These are phyloP conservation scores for Irena cyanogastra DNA, from an alignment of 2,113 vertebrate genomes.

Conservation along the genomic window DNA sequence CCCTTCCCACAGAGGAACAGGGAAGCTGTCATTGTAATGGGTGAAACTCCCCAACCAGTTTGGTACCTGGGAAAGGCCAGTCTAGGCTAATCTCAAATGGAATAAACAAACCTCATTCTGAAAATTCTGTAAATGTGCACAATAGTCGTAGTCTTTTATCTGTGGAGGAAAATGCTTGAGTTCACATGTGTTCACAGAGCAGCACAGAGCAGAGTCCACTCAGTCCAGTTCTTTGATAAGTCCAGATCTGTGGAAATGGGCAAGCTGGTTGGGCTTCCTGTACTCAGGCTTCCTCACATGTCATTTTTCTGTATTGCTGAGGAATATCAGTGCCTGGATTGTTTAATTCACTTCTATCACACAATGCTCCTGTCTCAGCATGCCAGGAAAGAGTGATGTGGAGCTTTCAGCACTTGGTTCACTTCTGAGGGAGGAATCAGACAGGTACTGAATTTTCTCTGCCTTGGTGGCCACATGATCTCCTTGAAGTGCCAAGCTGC, in stretches of 20 bases:
- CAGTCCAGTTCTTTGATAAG: not conserved
- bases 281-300: accelerated
- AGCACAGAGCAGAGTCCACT: not conserved
- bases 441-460: not conserved
- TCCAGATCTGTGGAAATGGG: not conserved
- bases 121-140: not conserved
- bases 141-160: accelerated
- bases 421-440: not conserved
- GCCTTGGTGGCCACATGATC: accelerated
- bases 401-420: not conserved
- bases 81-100: not conserved
- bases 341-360: not conserved
- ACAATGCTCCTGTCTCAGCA: not conserved
- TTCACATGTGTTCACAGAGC: not conserved
- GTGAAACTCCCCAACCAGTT: not conserved
- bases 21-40: not conserved
- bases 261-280: not conserved
- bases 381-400: not conserved
- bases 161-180: not conserved
- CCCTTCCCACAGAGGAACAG: not conserved
- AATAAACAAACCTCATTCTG: not conserved
- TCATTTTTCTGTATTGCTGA: not conserved
- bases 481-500: not conserved
- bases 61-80: not conserved
- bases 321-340: not conserved